phyloP scores from a whole-genome alignment of 2,113 vertebrate species.

The Cricetomys ansorgei region DNA sequence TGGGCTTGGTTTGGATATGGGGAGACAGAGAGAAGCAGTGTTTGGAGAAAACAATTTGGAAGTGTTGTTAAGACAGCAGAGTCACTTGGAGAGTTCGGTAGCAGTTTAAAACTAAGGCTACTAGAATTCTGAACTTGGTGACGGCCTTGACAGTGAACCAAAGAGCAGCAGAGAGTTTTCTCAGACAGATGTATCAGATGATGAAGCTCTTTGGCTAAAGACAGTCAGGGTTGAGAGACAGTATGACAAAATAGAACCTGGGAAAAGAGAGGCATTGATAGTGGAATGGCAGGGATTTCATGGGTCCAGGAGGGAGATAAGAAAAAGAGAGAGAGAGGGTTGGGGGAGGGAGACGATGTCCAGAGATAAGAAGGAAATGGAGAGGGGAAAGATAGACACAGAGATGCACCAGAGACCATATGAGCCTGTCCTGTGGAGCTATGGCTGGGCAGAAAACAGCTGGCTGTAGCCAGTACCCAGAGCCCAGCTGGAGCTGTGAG shows the following conservation, averaged over 20 bases:
- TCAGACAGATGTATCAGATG: neutral
- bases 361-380: neutral
- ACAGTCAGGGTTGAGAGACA: neutral
- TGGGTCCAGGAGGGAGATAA: neutral
- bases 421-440: neutral
- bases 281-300: neutral
- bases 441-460: neutral
- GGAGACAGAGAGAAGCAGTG: neutral
- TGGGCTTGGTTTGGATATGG: neutral
- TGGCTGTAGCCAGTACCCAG: fast-evolving
- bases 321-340: neutral
- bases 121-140: neutral
- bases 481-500: neutral
- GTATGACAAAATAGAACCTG: neutral
- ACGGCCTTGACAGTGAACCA: neutral
- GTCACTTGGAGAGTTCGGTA: neutral
- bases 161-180: neutral
- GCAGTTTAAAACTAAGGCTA: neutral
- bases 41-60: neutral
- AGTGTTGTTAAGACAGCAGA: neutral
- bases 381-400: neutral
- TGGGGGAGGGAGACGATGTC: neutral
- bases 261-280: neutral
- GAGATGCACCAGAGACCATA: neutral
- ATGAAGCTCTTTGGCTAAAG: neutral